Evolutionary conservation across 2,888 invertebrate species (phyloP), one percentile per base, ranked within the genome.

Genomic region (Crossocerus cetratus): DNA sequence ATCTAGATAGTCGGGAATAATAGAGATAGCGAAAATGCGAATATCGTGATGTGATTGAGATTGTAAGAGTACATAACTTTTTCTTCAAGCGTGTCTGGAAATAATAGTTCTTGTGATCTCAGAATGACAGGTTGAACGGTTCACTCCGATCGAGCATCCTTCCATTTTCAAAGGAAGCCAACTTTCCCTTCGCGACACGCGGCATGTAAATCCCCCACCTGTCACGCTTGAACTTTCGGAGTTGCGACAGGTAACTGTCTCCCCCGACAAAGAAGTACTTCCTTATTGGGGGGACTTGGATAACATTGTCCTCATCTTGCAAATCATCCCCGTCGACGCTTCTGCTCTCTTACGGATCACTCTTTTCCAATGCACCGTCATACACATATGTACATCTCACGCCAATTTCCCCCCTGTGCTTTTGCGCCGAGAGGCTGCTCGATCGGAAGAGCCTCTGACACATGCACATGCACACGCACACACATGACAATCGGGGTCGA

Each of bases 131-230:
- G 49, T 55, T 44, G n/a, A n/a, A n/a, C n/a, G 44, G 70, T 65
- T 72, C 76, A 74, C 55, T 65, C 66, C 62, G 60, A 73, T 78
- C 66, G 66, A 69, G 43, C 18, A 61, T 64, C 66, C 71, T 18
- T 45, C 55, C 57, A 21, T 65, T 65, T 55, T 32, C 45, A 54
- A 63, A 56, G 67, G 65, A 79, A 78, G 66, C 21, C 45, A 21
- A 69, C 77, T 78, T 79, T 77, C 68, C 69, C 56, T 60, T 57
- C 14, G 53, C 23, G 68, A 65, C 74, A 74, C 67, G 61, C 53
- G 65, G 65, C 20, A 58, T n/a, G 21, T 20, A 16, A 49, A 60
- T 21, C 58, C 45, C 21, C 32, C 32, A 32, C 32, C 22, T 21
- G 55, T 64, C 66, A 69, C 74, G 60, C 11, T 22, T 11, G 58